Evolutionary conservation across 2,888 invertebrate genomes (phyloP).

Genomic region (Dromius quadrimaculatus): DNA sequence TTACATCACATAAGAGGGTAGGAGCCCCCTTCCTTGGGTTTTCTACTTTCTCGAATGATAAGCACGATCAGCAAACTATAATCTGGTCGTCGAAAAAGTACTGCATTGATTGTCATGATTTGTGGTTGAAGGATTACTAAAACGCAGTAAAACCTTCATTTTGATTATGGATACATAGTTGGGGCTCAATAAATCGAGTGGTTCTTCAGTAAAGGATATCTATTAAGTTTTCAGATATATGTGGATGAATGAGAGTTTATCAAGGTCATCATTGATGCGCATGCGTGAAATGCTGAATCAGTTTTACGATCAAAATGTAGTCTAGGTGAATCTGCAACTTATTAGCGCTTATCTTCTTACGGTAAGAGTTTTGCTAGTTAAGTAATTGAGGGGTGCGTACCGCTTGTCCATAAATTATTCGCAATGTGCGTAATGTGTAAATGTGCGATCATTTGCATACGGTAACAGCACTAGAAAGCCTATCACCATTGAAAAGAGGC

Average conservation of each 20-base stretch:
- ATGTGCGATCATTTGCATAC: conserved; percentile 59
- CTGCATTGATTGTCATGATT: too few species aligned
- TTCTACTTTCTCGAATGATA: too few species aligned
- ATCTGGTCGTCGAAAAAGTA: too few species aligned
- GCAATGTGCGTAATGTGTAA: conserved; percentile 60
- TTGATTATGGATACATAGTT: too few species aligned
- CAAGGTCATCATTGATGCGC: too few species aligned
- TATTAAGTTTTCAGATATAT: too few species aligned
- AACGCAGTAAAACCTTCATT: neutral
- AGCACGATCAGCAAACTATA: too few species aligned
- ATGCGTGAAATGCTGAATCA: conserved; percentile 4
- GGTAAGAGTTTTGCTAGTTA: conserved; percentile 56
- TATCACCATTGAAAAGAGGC: conserved; percentile 12
- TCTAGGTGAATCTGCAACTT: conserved; percentile 37
- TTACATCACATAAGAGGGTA: conserved; percentile 6
- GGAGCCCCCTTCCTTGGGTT: too few species aligned
- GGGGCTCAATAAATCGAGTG: too few species aligned
- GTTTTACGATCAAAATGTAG: neutral
- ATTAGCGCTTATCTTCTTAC: conserved; percentile 47
- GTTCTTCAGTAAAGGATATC: too few species aligned
- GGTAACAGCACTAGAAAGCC: conserved; percentile 27
- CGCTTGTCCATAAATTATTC: conserved; percentile 58
- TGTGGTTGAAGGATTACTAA: neutral
- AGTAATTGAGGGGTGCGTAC: conserved; percentile 59
- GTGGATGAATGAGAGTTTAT: too few species aligned